These are phyloP conservation scores for Ladona fulva DNA, from an alignment of 1,140 invertebrate species.

Conservation along the genomic window DNA sequence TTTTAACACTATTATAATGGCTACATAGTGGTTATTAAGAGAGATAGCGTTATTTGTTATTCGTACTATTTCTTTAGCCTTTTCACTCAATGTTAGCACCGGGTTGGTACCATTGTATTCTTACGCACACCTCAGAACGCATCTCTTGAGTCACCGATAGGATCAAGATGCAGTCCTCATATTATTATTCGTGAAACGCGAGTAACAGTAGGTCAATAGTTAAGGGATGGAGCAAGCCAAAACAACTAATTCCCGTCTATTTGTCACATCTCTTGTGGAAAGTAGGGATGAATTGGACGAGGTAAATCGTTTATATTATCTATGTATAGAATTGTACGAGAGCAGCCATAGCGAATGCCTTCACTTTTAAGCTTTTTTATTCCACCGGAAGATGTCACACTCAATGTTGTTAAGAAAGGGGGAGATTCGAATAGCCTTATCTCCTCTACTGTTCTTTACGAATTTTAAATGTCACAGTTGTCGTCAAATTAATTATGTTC, in stretches of 20 bases:
- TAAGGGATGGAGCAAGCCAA: constrained; percentile 45
- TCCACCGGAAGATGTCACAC: constrained; percentile 28
- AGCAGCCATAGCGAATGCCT: constrained; percentile 46
- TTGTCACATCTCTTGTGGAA: constrained; percentile 57
- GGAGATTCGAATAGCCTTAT: constrained; percentile 11
- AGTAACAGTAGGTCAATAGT: constrained; percentile 4
- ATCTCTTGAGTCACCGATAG: constrained; percentile 4
- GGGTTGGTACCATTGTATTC: background rate
- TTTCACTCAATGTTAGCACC: background rate
- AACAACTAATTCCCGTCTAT: constrained; percentile 46
- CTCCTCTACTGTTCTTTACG: too few relatives aligned
- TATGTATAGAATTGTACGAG: constrained; percentile 42
- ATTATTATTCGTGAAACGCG: constrained; percentile 6
- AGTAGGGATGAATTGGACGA: constrained; percentile 75
- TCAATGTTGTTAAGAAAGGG: constrained; percentile 16
- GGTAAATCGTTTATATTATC: constrained; percentile 50
- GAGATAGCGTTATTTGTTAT: too few relatives aligned
- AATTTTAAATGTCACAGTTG: background rate
- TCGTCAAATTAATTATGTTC: background rate
- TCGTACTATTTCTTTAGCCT: background rate
- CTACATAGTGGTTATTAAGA: too few relatives aligned
- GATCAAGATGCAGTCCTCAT: background rate
- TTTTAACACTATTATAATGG: too few relatives aligned
- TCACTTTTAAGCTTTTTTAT: constrained; percentile 39
- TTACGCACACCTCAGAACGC: background rate